phyloP scores from a whole-genome alignment of 1,140 invertebrate species.

The Drosophila fuyamai region DNA sequence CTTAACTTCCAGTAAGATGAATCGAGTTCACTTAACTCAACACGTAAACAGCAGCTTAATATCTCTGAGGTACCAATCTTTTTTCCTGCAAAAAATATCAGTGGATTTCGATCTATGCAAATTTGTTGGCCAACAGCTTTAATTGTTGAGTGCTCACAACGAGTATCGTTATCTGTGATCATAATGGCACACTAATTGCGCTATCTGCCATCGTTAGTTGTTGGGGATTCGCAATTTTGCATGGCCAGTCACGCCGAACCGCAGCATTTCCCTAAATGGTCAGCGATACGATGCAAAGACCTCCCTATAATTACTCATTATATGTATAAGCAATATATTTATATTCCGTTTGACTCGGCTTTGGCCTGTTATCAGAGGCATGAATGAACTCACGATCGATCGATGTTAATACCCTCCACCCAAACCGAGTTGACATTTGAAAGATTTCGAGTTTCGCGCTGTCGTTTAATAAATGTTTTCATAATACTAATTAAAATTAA shows the following conservation, averaged over 20 bases:
- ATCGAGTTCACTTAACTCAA: conserved; percentile 2
- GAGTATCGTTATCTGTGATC: conserved; percentile 45
- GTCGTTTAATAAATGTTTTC: conserved; percentile 62
- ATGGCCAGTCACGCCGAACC: conserved; percentile 26
- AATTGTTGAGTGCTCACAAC: conserved; percentile 29
- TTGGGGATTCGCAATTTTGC: conserved; percentile 7
- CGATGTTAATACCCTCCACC: conserved; percentile 77
- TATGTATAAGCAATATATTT: background rate
- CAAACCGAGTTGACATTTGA: conserved; percentile 70
- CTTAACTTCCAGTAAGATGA: background rate
- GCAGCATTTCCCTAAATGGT: conserved; percentile 37
- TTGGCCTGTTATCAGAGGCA: conserved; percentile 71
- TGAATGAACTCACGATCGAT: conserved; percentile 73
- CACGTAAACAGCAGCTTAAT: conserved; percentile 3
- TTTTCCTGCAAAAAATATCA: conserved; percentile 3
- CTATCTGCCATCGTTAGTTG: conserved; percentile 36
- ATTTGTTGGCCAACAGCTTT: conserved; percentile 33
- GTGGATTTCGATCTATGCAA: conserved; percentile 15
- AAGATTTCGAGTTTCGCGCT: conserved; percentile 29
- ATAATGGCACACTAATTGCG: conserved; percentile 61
- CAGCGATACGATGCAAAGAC: background rate
- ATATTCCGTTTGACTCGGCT: conserved; percentile 1
- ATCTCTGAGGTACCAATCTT: conserved; percentile 3
- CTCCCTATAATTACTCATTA: conserved; percentile 22
- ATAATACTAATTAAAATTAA: conserved; percentile 68